Conservation (phyloP, 2,888 invertebrate species). For the Aricia artaxerxes region DNA sequence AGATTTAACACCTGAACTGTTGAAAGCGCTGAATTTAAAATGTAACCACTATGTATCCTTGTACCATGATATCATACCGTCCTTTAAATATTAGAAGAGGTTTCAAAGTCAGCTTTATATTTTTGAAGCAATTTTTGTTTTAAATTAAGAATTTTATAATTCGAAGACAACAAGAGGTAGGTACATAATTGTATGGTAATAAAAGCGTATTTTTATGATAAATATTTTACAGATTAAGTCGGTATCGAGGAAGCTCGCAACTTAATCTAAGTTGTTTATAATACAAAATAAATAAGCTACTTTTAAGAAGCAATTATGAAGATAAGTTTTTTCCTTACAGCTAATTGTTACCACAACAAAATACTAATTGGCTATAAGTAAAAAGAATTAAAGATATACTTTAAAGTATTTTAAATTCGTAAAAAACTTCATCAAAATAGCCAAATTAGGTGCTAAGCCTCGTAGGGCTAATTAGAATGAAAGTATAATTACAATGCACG, state of each 20-base stretch:
- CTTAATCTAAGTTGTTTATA: neutral
- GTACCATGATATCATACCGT: constrained; percentile 21
- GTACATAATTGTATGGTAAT: no score
- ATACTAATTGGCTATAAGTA: neutral
- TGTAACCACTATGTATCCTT: constrained; percentile 40
- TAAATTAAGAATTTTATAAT: neutral
- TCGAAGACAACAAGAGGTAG: neutral
- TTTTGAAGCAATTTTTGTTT: neutral
- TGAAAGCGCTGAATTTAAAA: constrained; percentile 43
- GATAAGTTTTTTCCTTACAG: neutral
- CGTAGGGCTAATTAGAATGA: constrained; percentile 11
- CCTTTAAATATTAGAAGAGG: neutral
- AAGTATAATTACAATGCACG: constrained; percentile 16
- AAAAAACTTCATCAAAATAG: neutral
- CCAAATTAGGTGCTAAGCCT: neutral
- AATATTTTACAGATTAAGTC: neutral
- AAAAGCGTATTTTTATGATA: no score
- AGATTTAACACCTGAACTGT: constrained; percentile 46
- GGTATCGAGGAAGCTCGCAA: neutral
- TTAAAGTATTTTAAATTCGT: neutral
- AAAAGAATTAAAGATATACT: neutral
- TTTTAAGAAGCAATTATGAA: no score
- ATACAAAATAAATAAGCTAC: neutral
- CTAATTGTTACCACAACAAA: neutral
- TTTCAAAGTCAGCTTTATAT: neutral